These are phyloP conservation scores for Halcyon senegalensis DNA, from an alignment of 2,113 vertebrate species.

Conservation along the genomic window DNA sequence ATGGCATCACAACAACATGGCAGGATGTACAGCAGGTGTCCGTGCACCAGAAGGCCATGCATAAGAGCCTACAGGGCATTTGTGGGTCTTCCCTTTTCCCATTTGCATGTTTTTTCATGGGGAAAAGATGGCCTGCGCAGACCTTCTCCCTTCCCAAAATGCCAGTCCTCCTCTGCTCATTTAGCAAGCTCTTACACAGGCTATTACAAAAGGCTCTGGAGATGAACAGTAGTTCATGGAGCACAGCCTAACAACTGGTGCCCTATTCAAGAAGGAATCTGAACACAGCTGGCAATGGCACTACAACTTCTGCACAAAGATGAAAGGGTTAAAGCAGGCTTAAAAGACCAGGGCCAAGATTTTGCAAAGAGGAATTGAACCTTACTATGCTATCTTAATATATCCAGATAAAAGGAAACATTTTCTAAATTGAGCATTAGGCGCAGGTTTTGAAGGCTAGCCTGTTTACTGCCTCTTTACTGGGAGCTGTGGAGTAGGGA, in stretches of 20 bases:
- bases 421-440: neutral
- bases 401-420: neutral
- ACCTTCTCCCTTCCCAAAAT: neutral
- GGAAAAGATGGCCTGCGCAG: neutral
- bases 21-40: neutral
- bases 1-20: constrained; percentile 13
- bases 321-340: neutral
- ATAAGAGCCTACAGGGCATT: neutral
- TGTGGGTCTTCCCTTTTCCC: neutral
- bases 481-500: constrained; percentile 50
- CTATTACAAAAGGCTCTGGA: constrained; percentile 9
- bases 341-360: neutral
- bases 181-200: neutral
- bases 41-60: neutral
- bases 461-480: constrained; percentile 10
- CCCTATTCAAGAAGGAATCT: neutral
- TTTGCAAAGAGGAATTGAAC: neutral
- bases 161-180: neutral
- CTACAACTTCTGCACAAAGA: neutral
- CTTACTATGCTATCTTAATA: neutral
- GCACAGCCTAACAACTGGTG: neutral
- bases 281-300: neutral
- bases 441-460: constrained; percentile 8
- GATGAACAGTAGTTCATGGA: neutral
- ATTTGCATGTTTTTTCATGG: neutral